These are phyloP conservation scores for Oryzias curvinotus DNA, from an alignment of 2,113 vertebrate genomes.

Conservation along the genomic window DNA sequence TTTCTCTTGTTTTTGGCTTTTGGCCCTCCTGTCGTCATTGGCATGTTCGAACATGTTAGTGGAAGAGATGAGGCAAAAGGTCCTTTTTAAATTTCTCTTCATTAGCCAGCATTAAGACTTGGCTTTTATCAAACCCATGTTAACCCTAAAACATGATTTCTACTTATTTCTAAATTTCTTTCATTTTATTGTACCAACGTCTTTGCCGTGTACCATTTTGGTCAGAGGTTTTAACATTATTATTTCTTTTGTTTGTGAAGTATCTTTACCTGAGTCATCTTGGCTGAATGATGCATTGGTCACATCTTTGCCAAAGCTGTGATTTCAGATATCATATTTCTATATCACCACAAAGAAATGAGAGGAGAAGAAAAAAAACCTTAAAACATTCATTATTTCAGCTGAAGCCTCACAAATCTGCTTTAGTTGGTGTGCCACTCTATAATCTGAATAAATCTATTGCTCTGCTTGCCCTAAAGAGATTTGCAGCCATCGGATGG, in stretches of 20 bases:
- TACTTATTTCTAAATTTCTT: too few species aligned
- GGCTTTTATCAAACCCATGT: too few species aligned
- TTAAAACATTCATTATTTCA: conserved; percentile 36
- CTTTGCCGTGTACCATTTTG: too few species aligned
- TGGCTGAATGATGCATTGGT: conserved; percentile 14
- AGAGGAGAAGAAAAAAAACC: conserved; percentile 12
- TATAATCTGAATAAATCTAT: conserved; percentile 71
- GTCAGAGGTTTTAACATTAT: too few species aligned
- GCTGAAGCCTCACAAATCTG: conserved; percentile 68
- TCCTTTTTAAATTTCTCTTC: background rate
- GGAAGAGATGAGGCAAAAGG: background rate
- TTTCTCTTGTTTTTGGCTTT: background rate
- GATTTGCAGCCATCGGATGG: conserved; percentile 56
- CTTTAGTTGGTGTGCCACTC: conserved; percentile 64
- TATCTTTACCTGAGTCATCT: conserved; percentile 15
- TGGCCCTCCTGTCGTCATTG: conserved; percentile 9
- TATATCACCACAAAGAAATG: conserved; percentile 9
- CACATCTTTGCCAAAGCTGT: conserved; percentile 36
- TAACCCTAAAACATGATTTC: too few species aligned
- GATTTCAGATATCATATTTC: conserved; percentile 43
- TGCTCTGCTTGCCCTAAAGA: conserved; percentile 59
- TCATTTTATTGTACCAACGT: too few species aligned
- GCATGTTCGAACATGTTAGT: conserved; percentile 13
- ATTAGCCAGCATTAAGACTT: too few species aligned
- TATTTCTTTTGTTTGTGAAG: conserved; percentile 6